phyloP scores from a whole-genome alignment of 2,888 invertebrate genomes.

The Chrysina gloriosa region DNA sequence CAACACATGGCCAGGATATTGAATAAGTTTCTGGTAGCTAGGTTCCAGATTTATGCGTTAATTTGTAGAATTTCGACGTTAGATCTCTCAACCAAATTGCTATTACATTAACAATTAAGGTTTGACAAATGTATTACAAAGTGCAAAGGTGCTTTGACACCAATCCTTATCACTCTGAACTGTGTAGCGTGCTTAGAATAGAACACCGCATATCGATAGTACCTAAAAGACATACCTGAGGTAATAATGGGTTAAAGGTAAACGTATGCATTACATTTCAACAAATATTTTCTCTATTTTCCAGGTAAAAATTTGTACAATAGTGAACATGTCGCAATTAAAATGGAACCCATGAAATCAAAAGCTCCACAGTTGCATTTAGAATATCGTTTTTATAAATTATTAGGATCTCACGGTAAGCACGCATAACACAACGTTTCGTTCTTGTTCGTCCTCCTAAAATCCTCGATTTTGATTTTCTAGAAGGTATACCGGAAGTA shows the following conservation, averaged over 20 bases:
- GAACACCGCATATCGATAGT: too few species aligned
- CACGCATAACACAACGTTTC: neutral
- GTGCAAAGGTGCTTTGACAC: too few species aligned
- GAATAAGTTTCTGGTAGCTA: too few species aligned
- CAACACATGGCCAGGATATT: too few species aligned
- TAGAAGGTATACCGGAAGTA: constrained; percentile 75
- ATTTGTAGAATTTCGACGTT: too few species aligned
- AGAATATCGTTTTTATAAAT: constrained; percentile 99
- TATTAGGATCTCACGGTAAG: constrained; percentile 89
- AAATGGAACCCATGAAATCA: constrained; percentile 99
- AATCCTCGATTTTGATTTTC: constrained; percentile 13
- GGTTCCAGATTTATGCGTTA: too few species aligned
- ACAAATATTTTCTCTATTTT: neutral
- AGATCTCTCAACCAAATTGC: too few species aligned
- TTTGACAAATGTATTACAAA: too few species aligned
- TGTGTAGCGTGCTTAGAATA: too few species aligned
- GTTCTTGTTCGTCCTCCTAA: neutral
- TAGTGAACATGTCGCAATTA: constrained; percentile 99
- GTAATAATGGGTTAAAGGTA: neutral
- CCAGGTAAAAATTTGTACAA: constrained; percentile 94
- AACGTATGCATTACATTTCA: neutral
- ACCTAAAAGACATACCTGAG: too few species aligned
- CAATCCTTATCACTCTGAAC: too few species aligned
- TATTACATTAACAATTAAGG: too few species aligned
- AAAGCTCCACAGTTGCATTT: constrained; percentile 99